phyloP scores from a whole-genome alignment of 2,888 invertebrate species.

The Apotomis betuletana region DNA sequence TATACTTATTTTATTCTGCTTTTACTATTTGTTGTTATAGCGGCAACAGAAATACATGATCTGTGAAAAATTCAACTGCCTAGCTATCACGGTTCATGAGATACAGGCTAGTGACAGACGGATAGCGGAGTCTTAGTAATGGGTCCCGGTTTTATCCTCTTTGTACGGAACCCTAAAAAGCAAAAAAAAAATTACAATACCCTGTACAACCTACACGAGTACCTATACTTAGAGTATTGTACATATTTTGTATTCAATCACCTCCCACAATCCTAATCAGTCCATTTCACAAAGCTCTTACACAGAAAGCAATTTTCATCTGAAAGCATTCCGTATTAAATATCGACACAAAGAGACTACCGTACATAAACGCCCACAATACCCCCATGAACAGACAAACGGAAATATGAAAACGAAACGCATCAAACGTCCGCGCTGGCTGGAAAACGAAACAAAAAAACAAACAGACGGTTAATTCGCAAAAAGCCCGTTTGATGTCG shows the following conservation, averaged over 20 bases:
- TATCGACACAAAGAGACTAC: constrained; percentile 58
- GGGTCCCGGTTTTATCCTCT: too few relatives aligned
- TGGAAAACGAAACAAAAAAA: constrained; percentile 66
- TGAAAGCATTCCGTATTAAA: constrained; percentile 71
- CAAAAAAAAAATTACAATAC: too few relatives aligned
- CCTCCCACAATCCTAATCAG: constrained; percentile 1
- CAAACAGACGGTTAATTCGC: constrained; percentile 82
- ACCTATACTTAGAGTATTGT: too few relatives aligned
- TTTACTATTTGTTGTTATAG: too few relatives aligned
- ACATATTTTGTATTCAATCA: constrained; percentile 7
- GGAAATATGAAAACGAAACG: constrained; percentile 83
- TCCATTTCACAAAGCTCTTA: constrained; percentile 3
- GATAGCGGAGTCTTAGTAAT: too few relatives aligned
- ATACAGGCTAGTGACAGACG: too few relatives aligned
- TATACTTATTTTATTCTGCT: too few relatives aligned
- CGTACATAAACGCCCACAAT: constrained; percentile 59
- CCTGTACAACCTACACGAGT: too few relatives aligned
- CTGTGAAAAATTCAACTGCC: too few relatives aligned
- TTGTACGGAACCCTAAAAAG: too few relatives aligned
- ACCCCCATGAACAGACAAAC: constrained; percentile 74
- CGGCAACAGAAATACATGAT: too few relatives aligned
- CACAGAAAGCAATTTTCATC: constrained; percentile 48
- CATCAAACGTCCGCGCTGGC: constrained; percentile 71
- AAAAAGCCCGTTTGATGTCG: constrained; percentile 84
- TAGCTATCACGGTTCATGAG: too few relatives aligned